Evolutionary conservation across 2,797 vertebrate genomes (phyloP).

Genomic region (Momotus momota): DNA sequence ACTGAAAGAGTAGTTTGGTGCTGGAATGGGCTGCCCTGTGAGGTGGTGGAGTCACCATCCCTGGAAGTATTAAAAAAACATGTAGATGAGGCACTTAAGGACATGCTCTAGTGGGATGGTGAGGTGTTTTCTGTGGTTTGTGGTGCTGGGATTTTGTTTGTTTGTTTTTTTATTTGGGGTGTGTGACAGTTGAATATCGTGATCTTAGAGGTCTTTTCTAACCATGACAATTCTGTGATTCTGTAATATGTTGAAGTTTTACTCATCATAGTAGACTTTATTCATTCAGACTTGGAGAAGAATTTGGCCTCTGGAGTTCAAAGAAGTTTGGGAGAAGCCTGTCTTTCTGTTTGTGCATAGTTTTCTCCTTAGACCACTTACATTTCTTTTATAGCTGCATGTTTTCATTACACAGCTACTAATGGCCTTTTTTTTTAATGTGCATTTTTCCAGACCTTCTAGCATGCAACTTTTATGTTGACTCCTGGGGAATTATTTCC

Average conservation of each 20-base stretch:
- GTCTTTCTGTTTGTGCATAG: not conserved
- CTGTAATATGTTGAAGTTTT: not conserved
- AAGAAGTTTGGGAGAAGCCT: not conserved
- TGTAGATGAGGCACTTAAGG: no score
- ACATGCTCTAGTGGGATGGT: no score
- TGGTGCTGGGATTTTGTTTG: no score
- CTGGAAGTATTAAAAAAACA: no score
- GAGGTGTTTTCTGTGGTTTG: no score
- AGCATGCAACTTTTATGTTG: not conserved
- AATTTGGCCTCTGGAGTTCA: not conserved
- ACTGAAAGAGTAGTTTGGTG: no score
- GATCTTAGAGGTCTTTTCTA: no score
- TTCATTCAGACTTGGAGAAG: not conserved
- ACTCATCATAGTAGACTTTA: not conserved
- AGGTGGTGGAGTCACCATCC: no score
- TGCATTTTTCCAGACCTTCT: not conserved
- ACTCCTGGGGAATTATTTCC: not conserved
- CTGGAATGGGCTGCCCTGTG: no score
- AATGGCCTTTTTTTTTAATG: not conserved
- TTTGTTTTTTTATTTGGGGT: no score
- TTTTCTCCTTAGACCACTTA: not conserved
- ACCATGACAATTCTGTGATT: no score
- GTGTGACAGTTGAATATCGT: no score
- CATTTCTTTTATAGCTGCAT: not conserved
- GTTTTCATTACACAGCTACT: not conserved